Percentiles rank a stretch among this genome's conserved stretches.
Conservation (phyloP, 35 echinoderm and acorn worm genomes). For the Apostichopus parvimensis region DNA sequence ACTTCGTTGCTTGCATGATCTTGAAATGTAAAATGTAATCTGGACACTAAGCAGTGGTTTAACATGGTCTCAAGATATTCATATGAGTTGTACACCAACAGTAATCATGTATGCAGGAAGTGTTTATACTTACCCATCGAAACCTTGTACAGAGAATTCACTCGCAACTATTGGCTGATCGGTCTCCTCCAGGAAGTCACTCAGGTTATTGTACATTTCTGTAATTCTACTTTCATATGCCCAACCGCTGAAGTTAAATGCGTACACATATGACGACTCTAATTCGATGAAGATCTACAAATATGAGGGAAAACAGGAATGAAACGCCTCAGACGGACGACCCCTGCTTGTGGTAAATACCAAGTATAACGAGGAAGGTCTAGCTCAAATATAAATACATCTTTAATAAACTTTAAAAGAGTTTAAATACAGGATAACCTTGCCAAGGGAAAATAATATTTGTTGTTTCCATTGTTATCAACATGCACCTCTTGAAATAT, state of each 20-base stretch:
- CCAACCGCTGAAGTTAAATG: constrained; percentile 5
- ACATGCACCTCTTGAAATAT: too few relatives aligned
- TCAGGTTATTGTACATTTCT: constrained; percentile 4
- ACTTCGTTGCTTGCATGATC: background rate
- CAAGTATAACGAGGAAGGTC: too few relatives aligned
- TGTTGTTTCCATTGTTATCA: too few relatives aligned
- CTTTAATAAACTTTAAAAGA: too few relatives aligned
- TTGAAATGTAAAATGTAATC: too few relatives aligned
- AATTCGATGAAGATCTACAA: background rate
- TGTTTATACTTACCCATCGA: background rate
- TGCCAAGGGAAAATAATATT: too few relatives aligned
- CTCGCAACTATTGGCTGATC: background rate
- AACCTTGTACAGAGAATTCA: constrained; percentile 7
- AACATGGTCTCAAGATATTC: background rate
- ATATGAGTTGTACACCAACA: background rate
- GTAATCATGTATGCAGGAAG: background rate
- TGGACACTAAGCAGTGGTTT: too few relatives aligned
- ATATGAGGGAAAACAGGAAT: too few relatives aligned
- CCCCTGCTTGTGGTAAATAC: too few relatives aligned
- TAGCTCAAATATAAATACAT: too few relatives aligned
- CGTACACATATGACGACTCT: background rate
- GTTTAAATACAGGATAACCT: too few relatives aligned
- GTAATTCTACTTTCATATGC: background rate
- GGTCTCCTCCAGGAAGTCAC: background rate
- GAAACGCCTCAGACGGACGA: too few relatives aligned